Conservation (phyloP, 2,113 vertebrate genomes). For the Hyaena hyaena region DNA sequence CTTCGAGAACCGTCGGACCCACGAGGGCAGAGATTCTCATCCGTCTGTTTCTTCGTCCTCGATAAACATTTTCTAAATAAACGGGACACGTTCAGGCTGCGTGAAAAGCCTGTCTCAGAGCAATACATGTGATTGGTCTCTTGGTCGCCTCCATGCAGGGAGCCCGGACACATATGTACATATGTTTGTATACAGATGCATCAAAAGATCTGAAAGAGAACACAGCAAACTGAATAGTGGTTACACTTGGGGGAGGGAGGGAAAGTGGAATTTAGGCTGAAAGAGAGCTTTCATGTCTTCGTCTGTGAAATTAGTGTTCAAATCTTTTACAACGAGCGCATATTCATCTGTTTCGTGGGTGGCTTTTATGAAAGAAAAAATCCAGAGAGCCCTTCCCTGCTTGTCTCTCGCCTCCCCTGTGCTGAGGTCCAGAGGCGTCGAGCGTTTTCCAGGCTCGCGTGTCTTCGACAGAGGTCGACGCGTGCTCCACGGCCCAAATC, state of each 20-base stretch:
- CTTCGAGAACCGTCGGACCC: background rate
- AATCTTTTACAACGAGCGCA: background rate
- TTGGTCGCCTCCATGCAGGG: background rate
- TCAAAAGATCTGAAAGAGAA: background rate
- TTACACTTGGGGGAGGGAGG: background rate
- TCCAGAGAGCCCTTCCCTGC: background rate
- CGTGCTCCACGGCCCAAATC: too few relatives aligned
- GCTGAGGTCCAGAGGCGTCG: background rate
- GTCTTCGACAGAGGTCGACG: background rate
- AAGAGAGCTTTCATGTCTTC: constrained; percentile 16
- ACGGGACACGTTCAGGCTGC: background rate
- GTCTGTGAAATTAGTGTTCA: background rate
- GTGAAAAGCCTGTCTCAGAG: background rate
- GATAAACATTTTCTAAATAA: background rate
- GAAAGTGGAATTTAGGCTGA: background rate
- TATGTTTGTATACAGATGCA: background rate
- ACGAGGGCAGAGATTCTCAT: background rate
- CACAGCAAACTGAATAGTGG: background rate
- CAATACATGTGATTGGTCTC: background rate
- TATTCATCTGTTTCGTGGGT: constrained; percentile 44
- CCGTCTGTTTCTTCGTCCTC: background rate
- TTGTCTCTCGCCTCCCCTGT: background rate
- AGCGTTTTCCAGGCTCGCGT: background rate
- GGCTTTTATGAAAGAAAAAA: constrained; percentile 52
- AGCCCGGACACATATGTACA: background rate